Conservation (phyloP, 2,888 invertebrate genomes). For the Steinernema carpocapsae region DNA sequence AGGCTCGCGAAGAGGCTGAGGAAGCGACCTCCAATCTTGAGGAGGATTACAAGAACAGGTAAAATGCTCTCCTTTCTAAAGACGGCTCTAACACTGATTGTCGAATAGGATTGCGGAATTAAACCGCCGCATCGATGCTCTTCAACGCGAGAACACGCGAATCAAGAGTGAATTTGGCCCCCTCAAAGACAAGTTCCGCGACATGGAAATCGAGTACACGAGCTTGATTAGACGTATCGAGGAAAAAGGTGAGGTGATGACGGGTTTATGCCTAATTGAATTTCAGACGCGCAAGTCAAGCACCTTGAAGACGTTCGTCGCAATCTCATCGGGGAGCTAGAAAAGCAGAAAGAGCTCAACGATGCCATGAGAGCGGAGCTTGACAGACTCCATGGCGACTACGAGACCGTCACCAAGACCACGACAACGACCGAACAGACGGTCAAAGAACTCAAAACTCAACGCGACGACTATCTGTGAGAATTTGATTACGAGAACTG, state of each 20-base stretch:
- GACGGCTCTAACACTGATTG: background rate
- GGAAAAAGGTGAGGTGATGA: constrained; percentile 52
- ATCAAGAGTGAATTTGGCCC: constrained; percentile 61
- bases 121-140: constrained; percentile 60
- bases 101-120: constrained; percentile 60
- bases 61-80: background rate
- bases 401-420: constrained; percentile 57
- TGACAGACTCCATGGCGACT: constrained; percentile 53
- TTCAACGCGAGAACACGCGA: constrained; percentile 63
- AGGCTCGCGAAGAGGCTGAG: constrained; percentile 64
- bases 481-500: background rate
- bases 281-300: constrained; percentile 45
- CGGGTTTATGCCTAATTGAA: background rate
- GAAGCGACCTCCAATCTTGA: constrained; percentile 62
- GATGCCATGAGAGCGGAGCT: constrained; percentile 56
- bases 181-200: constrained; percentile 57
- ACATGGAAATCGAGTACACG: constrained; percentile 65
- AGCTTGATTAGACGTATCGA: constrained; percentile 57
- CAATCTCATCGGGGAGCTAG: constrained; percentile 39
- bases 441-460: constrained; percentile 63
- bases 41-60: constrained; percentile 64
- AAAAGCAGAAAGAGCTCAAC: constrained; percentile 53
- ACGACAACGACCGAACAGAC: constrained; percentile 60
- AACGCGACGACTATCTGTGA: constrained; percentile 64
- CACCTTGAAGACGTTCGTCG: constrained; percentile 44